phyloP scores from a whole-genome alignment of 2,113 vertebrate genomes.

The Hippocampus barbouri region DNA sequence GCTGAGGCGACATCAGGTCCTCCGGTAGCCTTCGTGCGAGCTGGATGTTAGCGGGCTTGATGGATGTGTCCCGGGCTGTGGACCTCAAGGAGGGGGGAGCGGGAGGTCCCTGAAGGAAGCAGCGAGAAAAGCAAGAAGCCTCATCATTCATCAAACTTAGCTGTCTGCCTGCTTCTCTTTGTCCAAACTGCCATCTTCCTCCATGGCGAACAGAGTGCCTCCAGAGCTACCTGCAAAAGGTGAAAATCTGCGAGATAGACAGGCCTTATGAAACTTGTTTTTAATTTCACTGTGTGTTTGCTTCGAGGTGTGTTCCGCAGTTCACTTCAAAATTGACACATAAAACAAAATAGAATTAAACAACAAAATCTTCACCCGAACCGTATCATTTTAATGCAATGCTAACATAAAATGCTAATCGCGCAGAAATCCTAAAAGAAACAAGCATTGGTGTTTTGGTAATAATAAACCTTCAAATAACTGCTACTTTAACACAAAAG shows the following conservation, averaged over 20 bases:
- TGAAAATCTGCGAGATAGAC: background rate
- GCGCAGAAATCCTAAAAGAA: too few species aligned
- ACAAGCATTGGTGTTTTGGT: too few species aligned
- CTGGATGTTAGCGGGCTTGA: constrained; percentile 36
- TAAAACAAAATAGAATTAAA: too few species aligned
- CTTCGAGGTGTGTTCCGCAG: too few species aligned
- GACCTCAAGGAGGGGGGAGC: constrained; percentile 48
- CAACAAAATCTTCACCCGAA: too few species aligned
- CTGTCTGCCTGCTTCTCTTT: constrained; percentile 57
- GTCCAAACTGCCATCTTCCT: constrained; percentile 47
- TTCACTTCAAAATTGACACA: too few species aligned
- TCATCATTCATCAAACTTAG: constrained; percentile 71
- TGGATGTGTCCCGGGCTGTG: constrained; percentile 59
- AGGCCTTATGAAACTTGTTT: background rate
- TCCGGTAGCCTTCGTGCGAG: constrained; percentile 39
- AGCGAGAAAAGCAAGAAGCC: constrained; percentile 15
- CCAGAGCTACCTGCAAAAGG: background rate
- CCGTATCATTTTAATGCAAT: too few species aligned
- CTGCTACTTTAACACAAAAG: too few species aligned
- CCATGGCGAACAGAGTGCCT: background rate
- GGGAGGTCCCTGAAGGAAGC: constrained; percentile 53
- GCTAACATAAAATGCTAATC: too few species aligned
- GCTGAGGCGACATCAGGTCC: constrained; percentile 29
- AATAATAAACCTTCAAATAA: too few species aligned
- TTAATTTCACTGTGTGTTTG: too few species aligned